These are phyloP conservation scores for Hypotaenidia okinawae DNA, from an alignment of 2,797 vertebrate genomes.

Conservation along the genomic window DNA sequence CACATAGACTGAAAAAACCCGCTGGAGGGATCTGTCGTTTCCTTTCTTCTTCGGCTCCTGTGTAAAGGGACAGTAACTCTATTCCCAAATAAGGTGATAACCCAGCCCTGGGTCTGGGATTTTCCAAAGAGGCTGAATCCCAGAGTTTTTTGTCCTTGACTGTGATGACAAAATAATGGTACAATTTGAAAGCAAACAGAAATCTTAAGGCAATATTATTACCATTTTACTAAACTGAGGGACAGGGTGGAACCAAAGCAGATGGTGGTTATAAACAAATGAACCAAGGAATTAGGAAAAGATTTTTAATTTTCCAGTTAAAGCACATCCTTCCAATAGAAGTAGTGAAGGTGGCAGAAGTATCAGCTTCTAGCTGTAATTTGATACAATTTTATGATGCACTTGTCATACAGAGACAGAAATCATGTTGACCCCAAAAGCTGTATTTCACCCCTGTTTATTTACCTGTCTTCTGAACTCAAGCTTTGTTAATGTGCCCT, in stretches of 20 bases:
- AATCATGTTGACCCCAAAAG: not conserved
- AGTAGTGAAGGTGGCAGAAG: not conserved
- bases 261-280: not conserved
- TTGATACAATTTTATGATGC: not conserved
- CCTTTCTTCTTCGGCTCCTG: not conserved
- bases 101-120: not conserved
- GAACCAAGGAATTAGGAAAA: not conserved
- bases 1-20: not conserved
- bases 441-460: not conserved
- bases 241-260: not conserved
- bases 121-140: not conserved
- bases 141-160: not conserved
- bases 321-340: not conserved
- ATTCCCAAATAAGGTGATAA: not conserved
- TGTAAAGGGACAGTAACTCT: not conserved
- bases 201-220: fast-evolving
- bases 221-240: not conserved
- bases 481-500: not conserved
- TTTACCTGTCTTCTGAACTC: not conserved
- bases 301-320: not conserved
- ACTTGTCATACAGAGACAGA: not conserved
- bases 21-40: not conserved
- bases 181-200: not conserved
- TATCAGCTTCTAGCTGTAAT: not conserved
- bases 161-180: not conserved